These are phyloP conservation scores for Damaliscus lunatus DNA, from an alignment of 2,113 vertebrate species.

Conservation along the genomic window DNA sequence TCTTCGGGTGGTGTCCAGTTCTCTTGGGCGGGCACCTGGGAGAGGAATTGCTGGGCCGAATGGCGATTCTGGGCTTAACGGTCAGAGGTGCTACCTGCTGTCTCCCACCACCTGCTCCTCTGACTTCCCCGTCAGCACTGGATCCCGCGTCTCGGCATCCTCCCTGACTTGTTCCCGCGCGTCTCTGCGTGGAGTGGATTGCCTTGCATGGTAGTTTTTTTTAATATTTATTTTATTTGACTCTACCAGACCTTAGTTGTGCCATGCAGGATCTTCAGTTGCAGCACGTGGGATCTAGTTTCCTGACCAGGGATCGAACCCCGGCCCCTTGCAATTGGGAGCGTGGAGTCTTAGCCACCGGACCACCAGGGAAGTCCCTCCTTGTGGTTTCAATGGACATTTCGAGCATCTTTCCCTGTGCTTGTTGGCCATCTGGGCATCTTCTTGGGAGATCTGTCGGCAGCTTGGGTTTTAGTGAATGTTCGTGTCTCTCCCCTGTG, in stretches of 20 bases:
- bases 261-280: neutral
- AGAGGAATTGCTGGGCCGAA: fast-evolving
- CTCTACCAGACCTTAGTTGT: neutral
- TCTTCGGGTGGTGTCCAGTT: too few relatives aligned
- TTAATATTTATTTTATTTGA: neutral
- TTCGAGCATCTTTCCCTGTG: neutral
- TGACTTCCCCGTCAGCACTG: fast-evolving
- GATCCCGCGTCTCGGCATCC: fast-evolving
- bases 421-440: neutral
- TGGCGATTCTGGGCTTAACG: fast-evolving
- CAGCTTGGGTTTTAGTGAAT: neutral
- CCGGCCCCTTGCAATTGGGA: neutral
- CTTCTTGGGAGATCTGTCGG: neutral
- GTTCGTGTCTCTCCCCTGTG: too few relatives aligned
- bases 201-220: neutral
- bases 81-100: fast-evolving
- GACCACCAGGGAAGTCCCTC: neutral
- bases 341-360: neutral
- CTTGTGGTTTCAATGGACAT: neutral
- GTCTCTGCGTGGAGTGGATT: neutral
- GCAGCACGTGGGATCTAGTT: neutral
- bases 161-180: neutral
- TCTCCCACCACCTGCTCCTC: fast-evolving
- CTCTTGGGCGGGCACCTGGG: neutral
- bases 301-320: neutral